Evolutionary conservation across 2,797 vertebrate species (phyloP).

Genomic region (Neosilurus mollespiculum): DNA sequence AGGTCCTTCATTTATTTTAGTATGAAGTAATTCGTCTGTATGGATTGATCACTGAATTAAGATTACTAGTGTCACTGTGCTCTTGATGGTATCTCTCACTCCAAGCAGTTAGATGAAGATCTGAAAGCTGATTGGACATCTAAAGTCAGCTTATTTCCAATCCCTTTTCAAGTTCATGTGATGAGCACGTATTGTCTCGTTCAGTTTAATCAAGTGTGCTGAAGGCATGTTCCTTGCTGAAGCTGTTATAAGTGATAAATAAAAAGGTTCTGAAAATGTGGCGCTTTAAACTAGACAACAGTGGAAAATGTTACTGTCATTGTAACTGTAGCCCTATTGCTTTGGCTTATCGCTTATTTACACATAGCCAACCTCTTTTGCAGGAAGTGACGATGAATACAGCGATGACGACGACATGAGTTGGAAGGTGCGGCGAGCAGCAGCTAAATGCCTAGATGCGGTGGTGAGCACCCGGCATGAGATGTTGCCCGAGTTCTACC

Average conservation of each 20-base stretch:
- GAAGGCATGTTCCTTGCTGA: neutral
- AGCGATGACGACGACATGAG: slow-evolving; percentile 99
- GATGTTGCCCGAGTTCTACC: slow-evolving; percentile 98
- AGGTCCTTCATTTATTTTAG: slow-evolving; percentile 13
- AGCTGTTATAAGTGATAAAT: neutral
- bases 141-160: neutral
- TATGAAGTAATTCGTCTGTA: slow-evolving; percentile 4
- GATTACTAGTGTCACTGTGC: neutral
- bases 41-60: slow-evolving; percentile 2
- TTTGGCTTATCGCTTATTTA: neutral
- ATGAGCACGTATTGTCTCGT: too few species aligned
- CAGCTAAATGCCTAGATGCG: slow-evolving; percentile 96
- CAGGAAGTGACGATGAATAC: slow-evolving; percentile 95
- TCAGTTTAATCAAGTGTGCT: neutral
- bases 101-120: neutral
- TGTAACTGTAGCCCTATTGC: neutral
- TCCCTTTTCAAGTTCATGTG: neutral
- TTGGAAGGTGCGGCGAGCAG: slow-evolving; percentile 97
- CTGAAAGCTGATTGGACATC: neutral
- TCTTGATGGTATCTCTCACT: neutral
- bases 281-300: too few species aligned
- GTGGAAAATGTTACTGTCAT: too few species aligned
- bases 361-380: neutral
- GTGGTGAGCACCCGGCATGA: slow-evolving; percentile 96
- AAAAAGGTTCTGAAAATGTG: neutral